phyloP scores from a whole-genome alignment of 2,113 vertebrate genomes.

The Phycodurus eques region DNA sequence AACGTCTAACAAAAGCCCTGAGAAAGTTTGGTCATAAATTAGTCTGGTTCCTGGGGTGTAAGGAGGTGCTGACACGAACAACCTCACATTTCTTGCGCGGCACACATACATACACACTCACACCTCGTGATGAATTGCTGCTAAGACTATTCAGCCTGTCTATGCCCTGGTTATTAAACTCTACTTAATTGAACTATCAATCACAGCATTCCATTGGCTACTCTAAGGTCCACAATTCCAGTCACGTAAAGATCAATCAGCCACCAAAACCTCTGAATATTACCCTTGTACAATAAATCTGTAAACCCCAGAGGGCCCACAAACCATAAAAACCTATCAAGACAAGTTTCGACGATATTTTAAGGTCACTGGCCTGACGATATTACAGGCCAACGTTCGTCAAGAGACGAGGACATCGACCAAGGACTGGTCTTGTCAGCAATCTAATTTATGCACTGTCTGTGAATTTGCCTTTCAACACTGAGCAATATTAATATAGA shows the following conservation, averaged over 20 bases:
- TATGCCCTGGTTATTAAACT: slow-evolving; percentile 71
- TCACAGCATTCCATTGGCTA: slow-evolving; percentile 56
- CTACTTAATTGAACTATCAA: slow-evolving; percentile 72
- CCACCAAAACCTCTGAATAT: slow-evolving; percentile 45
- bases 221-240: slow-evolving; percentile 44
- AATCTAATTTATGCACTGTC: slow-evolving; percentile 27
- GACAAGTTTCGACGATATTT: slow-evolving; percentile 13
- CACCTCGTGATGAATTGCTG: slow-evolving; percentile 66
- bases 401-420: slow-evolving; percentile 11
- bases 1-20: slow-evolving; percentile 37
- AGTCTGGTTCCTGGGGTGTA: slow-evolving; percentile 29
- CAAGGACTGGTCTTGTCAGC: slow-evolving; percentile 30
- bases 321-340: slow-evolving; percentile 14
- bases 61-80: slow-evolving; percentile 28
- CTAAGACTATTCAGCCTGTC: slow-evolving; percentile 52
- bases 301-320: slow-evolving; percentile 15
- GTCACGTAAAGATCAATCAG: slow-evolving; percentile 50
- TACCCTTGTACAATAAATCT: slow-evolving; percentile 25
- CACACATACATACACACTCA: slow-evolving; percentile 35
- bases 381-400: slow-evolving; percentile 15
- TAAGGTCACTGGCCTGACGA: slow-evolving; percentile 11
- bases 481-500: slow-evolving; percentile 23
- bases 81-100: slow-evolving; percentile 27
- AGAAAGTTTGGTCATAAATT: slow-evolving; percentile 48
- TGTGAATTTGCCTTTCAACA: slow-evolving; percentile 28